Percentiles rank a stretch among this genome's conserved stretches.
Conservation (phyloP, 2,113 vertebrate genomes). For the Herpetotheres cachinnans region DNA sequence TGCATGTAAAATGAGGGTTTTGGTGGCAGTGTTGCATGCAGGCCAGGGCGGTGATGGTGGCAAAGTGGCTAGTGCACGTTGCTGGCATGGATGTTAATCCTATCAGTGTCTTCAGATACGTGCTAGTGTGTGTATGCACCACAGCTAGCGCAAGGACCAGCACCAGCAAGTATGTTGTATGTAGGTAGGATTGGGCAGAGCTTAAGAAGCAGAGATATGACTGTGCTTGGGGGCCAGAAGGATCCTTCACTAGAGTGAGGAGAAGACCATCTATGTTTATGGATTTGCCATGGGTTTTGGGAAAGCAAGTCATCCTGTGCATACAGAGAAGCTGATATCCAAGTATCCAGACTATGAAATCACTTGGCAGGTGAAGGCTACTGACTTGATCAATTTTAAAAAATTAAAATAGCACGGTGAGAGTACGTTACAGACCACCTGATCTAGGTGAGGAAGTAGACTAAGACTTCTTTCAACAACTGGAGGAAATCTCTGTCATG, state of each 20-base stretch:
- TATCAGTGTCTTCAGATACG: accelerated
- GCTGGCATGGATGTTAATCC: not conserved
- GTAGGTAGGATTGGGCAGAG: not conserved
- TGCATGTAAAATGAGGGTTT: not conserved
- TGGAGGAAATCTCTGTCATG: not conserved
- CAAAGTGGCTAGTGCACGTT: accelerated
- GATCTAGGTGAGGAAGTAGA: not conserved
- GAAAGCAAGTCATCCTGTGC: not conserved
- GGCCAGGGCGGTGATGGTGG: not conserved
- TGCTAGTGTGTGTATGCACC: not conserved
- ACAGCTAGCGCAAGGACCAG: not conserved
- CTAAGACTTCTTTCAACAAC: not conserved
- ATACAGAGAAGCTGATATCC: not conserved
- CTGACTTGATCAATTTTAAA: not conserved
- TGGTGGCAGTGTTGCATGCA: not conserved
- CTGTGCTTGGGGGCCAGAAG: slow-evolving; percentile 80
- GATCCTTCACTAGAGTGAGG: slow-evolving; percentile 75
- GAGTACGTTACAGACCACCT: not conserved
- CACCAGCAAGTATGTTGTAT: not conserved
- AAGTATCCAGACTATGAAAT: not conserved
- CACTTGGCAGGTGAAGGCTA: not conserved
- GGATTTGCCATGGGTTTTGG: slow-evolving; percentile 23
- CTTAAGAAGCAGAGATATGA: not conserved
- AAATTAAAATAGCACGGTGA: not conserved
- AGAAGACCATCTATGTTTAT: slow-evolving; percentile 83